Evolutionary conservation across 2,113 vertebrate genomes (phyloP), one percentile per base, ranked within the genome.

Genomic region (Rhadina sibilatrix): DNA sequence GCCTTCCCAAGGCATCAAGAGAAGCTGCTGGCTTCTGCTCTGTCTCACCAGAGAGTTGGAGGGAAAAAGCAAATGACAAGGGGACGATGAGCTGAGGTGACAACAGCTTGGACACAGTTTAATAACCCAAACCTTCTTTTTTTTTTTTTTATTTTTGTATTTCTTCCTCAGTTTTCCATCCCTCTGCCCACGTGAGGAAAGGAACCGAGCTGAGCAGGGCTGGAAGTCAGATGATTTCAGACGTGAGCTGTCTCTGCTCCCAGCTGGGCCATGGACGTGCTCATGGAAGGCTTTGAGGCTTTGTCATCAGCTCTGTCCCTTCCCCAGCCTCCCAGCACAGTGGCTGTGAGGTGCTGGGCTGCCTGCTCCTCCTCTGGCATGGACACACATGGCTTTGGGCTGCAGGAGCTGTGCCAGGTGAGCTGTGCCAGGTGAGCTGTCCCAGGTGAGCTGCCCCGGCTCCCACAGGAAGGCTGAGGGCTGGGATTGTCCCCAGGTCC

Each of bases 201-300:
- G 37, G 70, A 68, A 38, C 44, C 0, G 3, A 47, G 64, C 50
- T 6, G 8, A 40, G 9, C 25, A 4, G 46, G 1, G 5, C 5
- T 78, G 89, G 86, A 68, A 86, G 40, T 44, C 33, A 6, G 74
- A 15, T 30, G 71, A 18, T 79, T 59, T 66, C 49, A 24, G 89
- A 12, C 0, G 0, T 1, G 57, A 61, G 72, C 1, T 0, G 9
- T 11, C 1, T 0, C 19, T 6, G 1, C 59, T 61, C 80, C 69
- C 76, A 23, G 0, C 9, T 28, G 15, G 69, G 56, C 33, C 60
- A 15, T 12, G 15, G 16, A 11, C 0, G 0, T 3, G 40, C 70
- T 90, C 12, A 8, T 47, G 11, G 49, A n/a, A 49, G 75, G 88
- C 63, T 81, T 38, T 14, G 79, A 30, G 75, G 75, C 70, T 70